These are phyloP conservation scores for Axis porcinus DNA, from an alignment of 2,113 vertebrate genomes.

Conservation along the genomic window DNA sequence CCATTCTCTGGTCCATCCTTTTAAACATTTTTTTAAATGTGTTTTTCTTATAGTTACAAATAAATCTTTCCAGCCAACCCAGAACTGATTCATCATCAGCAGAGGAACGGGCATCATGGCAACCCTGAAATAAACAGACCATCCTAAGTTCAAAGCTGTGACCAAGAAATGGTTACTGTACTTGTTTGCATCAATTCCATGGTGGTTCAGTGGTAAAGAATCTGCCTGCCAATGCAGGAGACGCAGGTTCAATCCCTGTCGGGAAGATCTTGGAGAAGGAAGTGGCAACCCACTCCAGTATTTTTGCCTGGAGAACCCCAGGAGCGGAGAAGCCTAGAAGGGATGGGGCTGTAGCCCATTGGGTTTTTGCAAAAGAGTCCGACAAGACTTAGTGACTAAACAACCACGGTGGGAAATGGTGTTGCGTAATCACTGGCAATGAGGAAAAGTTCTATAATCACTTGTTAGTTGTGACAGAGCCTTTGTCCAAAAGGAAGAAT, in stretches of 20 bases:
- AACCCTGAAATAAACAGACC: background rate
- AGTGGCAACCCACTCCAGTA: background rate
- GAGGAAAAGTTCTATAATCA: background rate
- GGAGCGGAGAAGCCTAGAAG: background rate
- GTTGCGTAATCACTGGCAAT: background rate
- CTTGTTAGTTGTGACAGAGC: background rate
- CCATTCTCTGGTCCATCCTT: background rate
- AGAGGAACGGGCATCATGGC: fast-evolving
- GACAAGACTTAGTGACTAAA: background rate
- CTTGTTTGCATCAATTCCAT: background rate
- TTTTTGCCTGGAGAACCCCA: background rate
- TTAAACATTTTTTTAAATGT: background rate
- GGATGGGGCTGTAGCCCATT: background rate
- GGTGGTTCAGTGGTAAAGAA: background rate
- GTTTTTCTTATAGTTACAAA: background rate
- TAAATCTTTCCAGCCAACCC: background rate
- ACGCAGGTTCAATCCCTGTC: background rate
- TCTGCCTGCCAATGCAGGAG: background rate
- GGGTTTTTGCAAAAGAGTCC: background rate
- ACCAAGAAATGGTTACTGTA: background rate
- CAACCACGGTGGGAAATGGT: background rate
- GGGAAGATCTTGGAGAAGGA: background rate
- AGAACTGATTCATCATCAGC: background rate
- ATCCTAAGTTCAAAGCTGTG: background rate
- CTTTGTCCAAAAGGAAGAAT: background rate